Percentiles rank a stretch among this genome's conserved stretches.
phyloP scores from a whole-genome alignment of 2,113 vertebrate genomes.

The Anseranas semipalmata region DNA sequence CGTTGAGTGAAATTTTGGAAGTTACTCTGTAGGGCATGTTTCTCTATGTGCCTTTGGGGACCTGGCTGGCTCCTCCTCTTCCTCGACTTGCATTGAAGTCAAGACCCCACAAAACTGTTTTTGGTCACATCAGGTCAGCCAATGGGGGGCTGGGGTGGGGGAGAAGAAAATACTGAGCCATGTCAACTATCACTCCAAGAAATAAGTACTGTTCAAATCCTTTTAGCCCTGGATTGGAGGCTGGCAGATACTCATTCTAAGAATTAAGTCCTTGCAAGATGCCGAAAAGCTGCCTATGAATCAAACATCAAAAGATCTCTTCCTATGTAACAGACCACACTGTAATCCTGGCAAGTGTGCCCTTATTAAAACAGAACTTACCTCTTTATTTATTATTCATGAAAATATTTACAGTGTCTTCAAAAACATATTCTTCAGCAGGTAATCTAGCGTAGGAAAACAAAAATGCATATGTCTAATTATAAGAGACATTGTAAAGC shows the following conservation, averaged over 20 bases:
- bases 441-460: neutral
- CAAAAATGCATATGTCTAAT: neutral
- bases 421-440: neutral
- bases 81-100: neutral
- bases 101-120: neutral
- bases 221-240: neutral
- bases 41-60: neutral
- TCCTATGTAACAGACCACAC: neutral
- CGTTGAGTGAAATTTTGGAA: neutral
- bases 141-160: neutral
- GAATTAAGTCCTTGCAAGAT: neutral
- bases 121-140: neutral
- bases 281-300: neutral
- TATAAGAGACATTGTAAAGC: neutral
- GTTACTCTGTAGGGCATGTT: neutral
- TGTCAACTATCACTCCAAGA: neutral
- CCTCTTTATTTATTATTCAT: conserved; percentile 26
- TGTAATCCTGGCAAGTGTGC: neutral
- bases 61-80: neutral
- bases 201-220: neutral
- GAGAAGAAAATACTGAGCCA: neutral
- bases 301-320: conserved; percentile 17
- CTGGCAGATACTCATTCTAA: neutral
- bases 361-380: conserved; percentile 37
- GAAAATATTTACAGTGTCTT: neutral